phyloP scores from a whole-genome alignment of 2,888 invertebrate species.

The Campoplex nolae region DNA sequence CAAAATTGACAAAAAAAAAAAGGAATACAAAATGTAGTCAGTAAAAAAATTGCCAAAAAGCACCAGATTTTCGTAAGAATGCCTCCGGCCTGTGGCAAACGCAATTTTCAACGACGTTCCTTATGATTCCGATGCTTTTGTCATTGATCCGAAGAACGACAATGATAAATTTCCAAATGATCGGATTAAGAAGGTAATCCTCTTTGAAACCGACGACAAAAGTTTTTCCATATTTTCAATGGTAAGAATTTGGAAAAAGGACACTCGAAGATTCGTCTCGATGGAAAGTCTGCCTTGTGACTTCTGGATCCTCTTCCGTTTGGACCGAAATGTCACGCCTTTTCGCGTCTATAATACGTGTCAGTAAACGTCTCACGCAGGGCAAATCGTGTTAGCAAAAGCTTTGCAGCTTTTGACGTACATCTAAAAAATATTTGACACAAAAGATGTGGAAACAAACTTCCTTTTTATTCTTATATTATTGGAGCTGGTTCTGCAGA shows the following conservation, averaged over 20 bases:
- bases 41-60: neutral
- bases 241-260: neutral
- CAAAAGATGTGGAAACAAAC: neutral
- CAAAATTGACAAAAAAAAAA: no score
- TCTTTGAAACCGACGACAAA: constrained; percentile 9
- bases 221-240: neutral
- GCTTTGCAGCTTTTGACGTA: constrained; percentile 13
- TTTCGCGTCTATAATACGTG: constrained; percentile 43
- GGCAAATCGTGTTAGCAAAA: neutral
- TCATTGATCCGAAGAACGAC: constrained; percentile 1
- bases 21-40: no score
- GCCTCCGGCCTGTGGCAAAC: neutral
- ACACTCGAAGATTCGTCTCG: constrained; percentile 45
- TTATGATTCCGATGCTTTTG: neutral
- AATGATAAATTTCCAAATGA: constrained; percentile 21
- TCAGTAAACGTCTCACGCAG: constrained; percentile 52
- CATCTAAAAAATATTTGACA: neutral
- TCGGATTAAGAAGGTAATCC: constrained; percentile 41
- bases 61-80: neutral
- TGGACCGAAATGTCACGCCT: constrained; percentile 43
- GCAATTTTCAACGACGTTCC: constrained; percentile 2
- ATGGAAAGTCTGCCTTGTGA: constrained; percentile 22
- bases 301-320: constrained; percentile 17
- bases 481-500: no score
- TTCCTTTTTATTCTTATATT: no score